Evolutionary conservation across 2,113 vertebrate species (phyloP), one percentile per base, ranked within the genome.

Genomic region (Neolamprologus modestus): DNA sequence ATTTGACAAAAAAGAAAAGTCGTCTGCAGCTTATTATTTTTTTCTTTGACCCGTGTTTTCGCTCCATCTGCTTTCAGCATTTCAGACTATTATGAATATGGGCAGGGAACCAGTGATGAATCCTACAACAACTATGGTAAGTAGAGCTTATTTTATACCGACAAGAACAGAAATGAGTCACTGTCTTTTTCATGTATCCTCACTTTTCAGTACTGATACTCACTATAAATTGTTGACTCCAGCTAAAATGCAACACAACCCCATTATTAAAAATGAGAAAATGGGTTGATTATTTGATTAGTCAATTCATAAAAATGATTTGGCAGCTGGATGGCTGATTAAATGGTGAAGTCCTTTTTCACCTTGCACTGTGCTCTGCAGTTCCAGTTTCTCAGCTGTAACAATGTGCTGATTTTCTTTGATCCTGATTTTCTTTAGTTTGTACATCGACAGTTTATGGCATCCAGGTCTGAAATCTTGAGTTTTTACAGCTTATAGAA

Each of bases 41-140:
- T 83, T 24, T 6, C 47, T 42, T 82, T 90, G 13, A 85, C 71
- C 33, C 1, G 73, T 81, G 26, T 87, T 76, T 83, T 42, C 11
- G 2, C 40, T 86, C 12, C 88, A 94, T 97, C 89, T 96, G 14
- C 95, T 97, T 86, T 78, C 94, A 99, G 99, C 85, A 96, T 97
- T 94, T 98, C 98, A 94, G 98, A 99, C 84, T 99, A 98, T 97
- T 99, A 98, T 84, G 98, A 99, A 94, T 99, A 99, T 2, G 96
- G 97, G 95, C 98, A 98, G 2, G 97, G 97, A 94, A 97, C 97
- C 93, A 97, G 95, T 40, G 98, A 99, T 91, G 98, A 99, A 84
- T 93, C 97, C 94, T 99, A 99, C 91, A 97, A 98, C 96, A 98
- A 95, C 96, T 99, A 99, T 47, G 98, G 99, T 99, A 97, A 98